Conservation (phyloP, 2,888 invertebrate genomes). For the Brenthis hecate region DNA sequence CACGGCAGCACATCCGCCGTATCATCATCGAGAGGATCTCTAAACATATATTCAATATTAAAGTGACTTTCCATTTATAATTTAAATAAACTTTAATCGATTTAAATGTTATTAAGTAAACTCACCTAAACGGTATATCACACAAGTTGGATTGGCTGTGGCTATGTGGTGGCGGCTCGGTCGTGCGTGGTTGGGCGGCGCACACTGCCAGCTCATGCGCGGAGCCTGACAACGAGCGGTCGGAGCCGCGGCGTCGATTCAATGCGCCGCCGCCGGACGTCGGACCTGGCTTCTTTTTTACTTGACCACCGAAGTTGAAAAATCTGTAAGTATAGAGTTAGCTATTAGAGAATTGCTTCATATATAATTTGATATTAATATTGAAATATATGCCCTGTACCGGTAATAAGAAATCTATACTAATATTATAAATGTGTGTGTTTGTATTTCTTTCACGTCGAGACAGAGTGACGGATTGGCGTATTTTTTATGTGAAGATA, state of each 20-base stretch:
- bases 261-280: constrained; percentile 68
- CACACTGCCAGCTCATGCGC: constrained; percentile 91
- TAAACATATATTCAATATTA: constrained; percentile 39
- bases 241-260: constrained; percentile 89
- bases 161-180: constrained; percentile 93
- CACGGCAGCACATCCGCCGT: constrained; percentile 67
- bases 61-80: not conserved
- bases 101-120: not conserved
- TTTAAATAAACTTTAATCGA: not conserved
- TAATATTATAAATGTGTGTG: too few species aligned
- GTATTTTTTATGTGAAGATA: too few species aligned
- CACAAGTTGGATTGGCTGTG: constrained; percentile 95
- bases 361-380: not conserved
- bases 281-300: constrained; percentile 89
- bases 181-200: constrained; percentile 81
- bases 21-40: constrained; percentile 70
- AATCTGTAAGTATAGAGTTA: constrained; percentile 81
- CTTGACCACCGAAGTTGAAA: constrained; percentile 94
- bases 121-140: constrained; percentile 91
- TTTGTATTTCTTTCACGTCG: too few species aligned
- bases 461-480: too few species aligned
- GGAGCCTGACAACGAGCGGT: constrained; percentile 91
- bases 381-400: too few species aligned
- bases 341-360: not conserved
- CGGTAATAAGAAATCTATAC: too few species aligned